Percentiles rank a stretch among this genome's conserved stretches.
Conservation (phyloP, 2,113 vertebrate genomes). For the Pluvianellus socialis region DNA sequence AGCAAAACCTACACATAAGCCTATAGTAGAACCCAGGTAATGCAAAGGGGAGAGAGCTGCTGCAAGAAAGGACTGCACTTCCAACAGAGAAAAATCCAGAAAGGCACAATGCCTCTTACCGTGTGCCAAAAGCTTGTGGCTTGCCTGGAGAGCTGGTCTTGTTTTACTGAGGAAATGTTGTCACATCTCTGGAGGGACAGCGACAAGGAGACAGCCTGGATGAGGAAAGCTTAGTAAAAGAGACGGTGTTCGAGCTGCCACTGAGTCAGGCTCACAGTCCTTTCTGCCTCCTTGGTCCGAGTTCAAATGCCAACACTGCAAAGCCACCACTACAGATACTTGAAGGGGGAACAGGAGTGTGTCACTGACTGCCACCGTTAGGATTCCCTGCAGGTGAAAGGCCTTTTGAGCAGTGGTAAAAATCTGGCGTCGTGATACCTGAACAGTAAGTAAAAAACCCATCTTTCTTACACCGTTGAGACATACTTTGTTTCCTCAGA, state of each 20-base stretch:
- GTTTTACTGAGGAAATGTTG: not conserved
- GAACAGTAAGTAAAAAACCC: not conserved
- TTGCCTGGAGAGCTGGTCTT: not conserved
- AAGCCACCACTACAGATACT: not conserved
- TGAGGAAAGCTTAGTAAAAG: not conserved
- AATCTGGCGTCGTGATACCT: not conserved
- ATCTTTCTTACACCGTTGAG: fast-evolving
- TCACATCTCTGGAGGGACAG: not conserved
- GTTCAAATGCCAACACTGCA: not conserved
- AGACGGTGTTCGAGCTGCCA: not conserved
- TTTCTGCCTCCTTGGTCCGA: not conserved
- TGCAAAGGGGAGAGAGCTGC: not conserved
- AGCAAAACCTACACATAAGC: not conserved
- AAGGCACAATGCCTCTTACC: not conserved
- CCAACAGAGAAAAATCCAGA: not conserved
- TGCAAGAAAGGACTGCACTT: not conserved
- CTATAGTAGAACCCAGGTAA: not conserved
- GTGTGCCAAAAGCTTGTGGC: not conserved
- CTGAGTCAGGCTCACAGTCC: not conserved
- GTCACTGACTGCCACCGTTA: not conserved
- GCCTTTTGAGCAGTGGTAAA: not conserved
- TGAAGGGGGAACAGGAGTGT: not conserved
- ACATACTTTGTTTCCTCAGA: not conserved
- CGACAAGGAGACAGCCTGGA: not conserved
- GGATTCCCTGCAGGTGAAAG: not conserved